These are phyloP conservation scores for Tiliqua scincoides DNA, from an alignment of 2,113 vertebrate genomes.

Conservation along the genomic window DNA sequence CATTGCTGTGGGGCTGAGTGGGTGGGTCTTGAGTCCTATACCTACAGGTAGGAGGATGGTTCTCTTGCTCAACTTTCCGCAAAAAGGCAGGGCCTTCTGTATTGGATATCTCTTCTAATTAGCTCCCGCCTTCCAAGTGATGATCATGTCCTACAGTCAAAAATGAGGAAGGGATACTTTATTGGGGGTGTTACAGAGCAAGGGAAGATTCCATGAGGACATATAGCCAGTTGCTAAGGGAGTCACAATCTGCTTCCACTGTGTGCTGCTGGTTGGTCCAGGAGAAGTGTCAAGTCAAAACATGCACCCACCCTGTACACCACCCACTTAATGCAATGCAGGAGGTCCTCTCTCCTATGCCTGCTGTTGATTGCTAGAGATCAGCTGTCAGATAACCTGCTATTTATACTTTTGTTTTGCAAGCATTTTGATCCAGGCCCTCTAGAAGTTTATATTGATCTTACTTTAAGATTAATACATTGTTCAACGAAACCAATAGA, in stretches of 20 bases:
- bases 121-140: background rate
- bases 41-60: background rate
- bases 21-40: background rate
- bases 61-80: too few species aligned
- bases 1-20: background rate
- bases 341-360: background rate
- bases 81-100: background rate
- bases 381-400: background rate
- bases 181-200: background rate
- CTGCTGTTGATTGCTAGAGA: background rate
- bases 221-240: too few species aligned
- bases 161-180: background rate
- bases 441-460: background rate
- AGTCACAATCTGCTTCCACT: background rate
- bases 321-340: background rate
- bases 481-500: background rate
- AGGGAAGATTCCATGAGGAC: background rate
- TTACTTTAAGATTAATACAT: background rate
- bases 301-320: background rate
- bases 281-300: background rate
- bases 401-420: conserved; percentile 11
- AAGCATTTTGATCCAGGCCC: background rate
- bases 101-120: background rate
- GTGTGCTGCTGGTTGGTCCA: background rate
- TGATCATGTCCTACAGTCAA: background rate